phyloP scores from a whole-genome alignment of 2,888 invertebrate species.

The Euproctis similis region DNA sequence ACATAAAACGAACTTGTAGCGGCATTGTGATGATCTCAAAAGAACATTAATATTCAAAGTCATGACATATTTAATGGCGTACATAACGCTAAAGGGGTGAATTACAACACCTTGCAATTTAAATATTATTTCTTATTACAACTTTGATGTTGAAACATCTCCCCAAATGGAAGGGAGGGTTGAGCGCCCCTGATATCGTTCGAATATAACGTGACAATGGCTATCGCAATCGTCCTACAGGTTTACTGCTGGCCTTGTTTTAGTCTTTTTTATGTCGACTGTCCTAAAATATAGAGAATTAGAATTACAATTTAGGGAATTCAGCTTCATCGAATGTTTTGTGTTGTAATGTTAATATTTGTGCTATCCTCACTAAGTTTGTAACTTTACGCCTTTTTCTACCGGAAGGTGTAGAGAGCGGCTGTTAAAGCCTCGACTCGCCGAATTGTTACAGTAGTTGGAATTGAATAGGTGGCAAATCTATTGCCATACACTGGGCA shows the following conservation, averaged over 20 bases:
- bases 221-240: conserved; percentile 12
- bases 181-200: conserved; percentile 11
- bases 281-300: no score
- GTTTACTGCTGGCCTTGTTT: conserved; percentile 17
- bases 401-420: no score
- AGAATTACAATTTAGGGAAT: no score
- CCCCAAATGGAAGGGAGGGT: neutral
- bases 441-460: no score
- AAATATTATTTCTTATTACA: conserved; percentile 8
- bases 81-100: neutral
- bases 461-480: no score
- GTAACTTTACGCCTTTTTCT: no score
- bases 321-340: conserved; percentile 25
- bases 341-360: no score
- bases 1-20: conserved; percentile 1
- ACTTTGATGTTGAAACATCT: conserved; percentile 3
- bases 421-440: no score
- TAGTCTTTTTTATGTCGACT: conserved; percentile 21
- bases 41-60: conserved; percentile 5
- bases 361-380: no score
- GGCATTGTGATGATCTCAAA: conserved; percentile 1
- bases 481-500: no score
- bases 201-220: conserved; percentile 26
- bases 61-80: conserved; percentile 4
- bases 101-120: conserved; percentile 5